Evolutionary conservation across 2,797 vertebrate genomes (phyloP).

Genomic region (Sebastes goodei): DNA sequence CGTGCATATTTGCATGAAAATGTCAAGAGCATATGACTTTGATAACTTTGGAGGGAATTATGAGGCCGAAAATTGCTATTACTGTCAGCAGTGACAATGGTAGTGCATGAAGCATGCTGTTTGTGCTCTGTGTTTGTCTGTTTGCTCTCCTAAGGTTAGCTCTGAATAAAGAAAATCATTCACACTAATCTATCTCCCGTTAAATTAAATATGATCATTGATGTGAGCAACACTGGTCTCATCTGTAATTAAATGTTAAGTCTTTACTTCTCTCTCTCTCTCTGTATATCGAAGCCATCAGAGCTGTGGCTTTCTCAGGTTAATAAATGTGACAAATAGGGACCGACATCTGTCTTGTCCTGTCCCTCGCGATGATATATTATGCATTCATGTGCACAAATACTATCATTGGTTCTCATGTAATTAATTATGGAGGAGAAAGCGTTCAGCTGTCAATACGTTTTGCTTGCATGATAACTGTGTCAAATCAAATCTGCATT

Average conservation of each 20-base stretch:
- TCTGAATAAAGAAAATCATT: conserved; percentile 41
- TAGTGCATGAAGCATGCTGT: conserved; percentile 26
- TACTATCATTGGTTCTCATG: neutral
- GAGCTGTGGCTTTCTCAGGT: conserved; percentile 5
- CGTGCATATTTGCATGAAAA: conserved; percentile 10
- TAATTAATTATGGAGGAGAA: conserved; percentile 9
- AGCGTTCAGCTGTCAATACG: conserved; percentile 1
- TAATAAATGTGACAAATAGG: conserved; percentile 23
- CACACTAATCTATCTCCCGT: neutral
- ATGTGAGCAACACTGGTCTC: neutral
- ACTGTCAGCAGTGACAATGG: neutral
- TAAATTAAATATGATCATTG: conserved; percentile 22
- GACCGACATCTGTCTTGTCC: conserved; percentile 22
- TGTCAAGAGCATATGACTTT: neutral
- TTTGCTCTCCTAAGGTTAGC: neutral
- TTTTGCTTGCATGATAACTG: conserved; percentile 17
- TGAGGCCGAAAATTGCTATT: neutral
- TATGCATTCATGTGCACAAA: conserved; percentile 8
- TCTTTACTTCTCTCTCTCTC: neutral
- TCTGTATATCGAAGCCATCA: neutral
- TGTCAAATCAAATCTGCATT: conserved; percentile 16
- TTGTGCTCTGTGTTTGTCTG: neutral
- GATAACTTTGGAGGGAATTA: neutral
- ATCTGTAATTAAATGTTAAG: neutral
- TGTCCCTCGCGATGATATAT: neutral